Evolutionary conservation across 2,888 invertebrate genomes (phyloP).

Genomic region (Drosophila atripex): DNA sequence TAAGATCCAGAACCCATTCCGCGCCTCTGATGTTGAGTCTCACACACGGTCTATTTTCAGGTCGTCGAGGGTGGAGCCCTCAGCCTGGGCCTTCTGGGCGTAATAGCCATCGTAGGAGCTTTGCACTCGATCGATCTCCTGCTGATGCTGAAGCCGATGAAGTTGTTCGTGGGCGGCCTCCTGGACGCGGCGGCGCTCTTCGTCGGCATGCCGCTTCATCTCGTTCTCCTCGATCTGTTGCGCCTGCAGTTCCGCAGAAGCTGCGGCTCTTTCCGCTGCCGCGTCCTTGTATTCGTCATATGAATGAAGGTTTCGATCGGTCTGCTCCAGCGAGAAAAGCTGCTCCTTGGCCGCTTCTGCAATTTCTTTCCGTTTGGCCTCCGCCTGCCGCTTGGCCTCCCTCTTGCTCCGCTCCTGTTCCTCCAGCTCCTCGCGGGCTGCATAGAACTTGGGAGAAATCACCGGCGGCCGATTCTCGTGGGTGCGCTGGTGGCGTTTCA

Average conservation of each 20-base stretch:
- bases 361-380: conserved; percentile 70
- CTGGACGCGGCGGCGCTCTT: conserved; percentile 74
- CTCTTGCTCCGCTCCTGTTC: conserved; percentile 75
- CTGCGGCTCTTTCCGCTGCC: conserved; percentile 73
- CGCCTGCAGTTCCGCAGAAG: conserved; percentile 76
- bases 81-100: conserved; percentile 66
- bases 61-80: conserved; percentile 59
- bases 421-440: conserved; percentile 65
- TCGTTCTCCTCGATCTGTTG: conserved; percentile 79
- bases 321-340: conserved; percentile 64
- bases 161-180: conserved; percentile 79
- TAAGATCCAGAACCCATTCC: not conserved
- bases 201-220: conserved; percentile 70
- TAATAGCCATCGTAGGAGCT: conserved; percentile 73
- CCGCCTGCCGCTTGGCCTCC: conserved; percentile 74
- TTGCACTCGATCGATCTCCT: conserved; percentile 72
- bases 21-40: conserved; percentile 6
- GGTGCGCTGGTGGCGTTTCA: conserved; percentile 81
- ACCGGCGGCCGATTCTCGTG: conserved; percentile 78
- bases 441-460: conserved; percentile 68
- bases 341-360: conserved; percentile 80
- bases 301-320: conserved; percentile 64
- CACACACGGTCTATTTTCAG: conserved; percentile 67
- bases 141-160: conserved; percentile 66
- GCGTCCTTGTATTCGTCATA: conserved; percentile 74